Percentiles rank a stretch among this genome's conserved stretches.
phyloP scores from a whole-genome alignment of 2,888 invertebrate species.

The Cephalotes varians region DNA sequence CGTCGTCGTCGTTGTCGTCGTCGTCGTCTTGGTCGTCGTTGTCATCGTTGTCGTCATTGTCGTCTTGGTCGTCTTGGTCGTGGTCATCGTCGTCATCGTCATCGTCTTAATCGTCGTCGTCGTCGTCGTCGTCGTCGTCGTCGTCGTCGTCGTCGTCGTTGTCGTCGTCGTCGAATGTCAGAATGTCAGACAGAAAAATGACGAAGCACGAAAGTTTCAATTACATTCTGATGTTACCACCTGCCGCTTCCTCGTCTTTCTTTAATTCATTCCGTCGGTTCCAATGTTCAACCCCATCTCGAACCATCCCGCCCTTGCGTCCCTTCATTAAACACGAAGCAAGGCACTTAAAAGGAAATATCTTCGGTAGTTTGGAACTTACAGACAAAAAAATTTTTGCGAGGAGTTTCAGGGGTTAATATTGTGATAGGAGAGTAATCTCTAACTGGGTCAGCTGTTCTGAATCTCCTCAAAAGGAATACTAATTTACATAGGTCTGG shows the following conservation, averaged over 20 bases:
- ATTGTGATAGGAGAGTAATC: constrained; percentile 45
- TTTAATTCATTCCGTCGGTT: constrained; percentile 35
- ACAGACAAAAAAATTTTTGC: constrained; percentile 25
- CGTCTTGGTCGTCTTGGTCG: background rate
- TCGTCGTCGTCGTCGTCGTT: constrained; percentile 69
- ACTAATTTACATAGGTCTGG: constrained; percentile 40
- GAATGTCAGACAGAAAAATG: constrained; percentile 77
- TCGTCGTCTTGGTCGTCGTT: constrained; percentile 71
- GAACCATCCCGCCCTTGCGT: constrained; percentile 5
- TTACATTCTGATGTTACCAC: constrained; percentile 56
- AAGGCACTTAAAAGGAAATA: constrained; percentile 39
- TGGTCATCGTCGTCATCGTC: constrained; percentile 40
- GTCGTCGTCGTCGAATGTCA: constrained; percentile 74
- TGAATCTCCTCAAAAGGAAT: constrained; percentile 18
- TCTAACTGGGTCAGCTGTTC: constrained; percentile 45
- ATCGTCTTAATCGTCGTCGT: constrained; percentile 43
- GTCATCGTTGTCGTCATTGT: too few relatives aligned
- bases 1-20: background rate
- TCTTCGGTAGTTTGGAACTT: constrained; percentile 32
- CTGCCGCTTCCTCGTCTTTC: constrained; percentile 28
- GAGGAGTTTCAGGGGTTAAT: constrained; percentile 35
- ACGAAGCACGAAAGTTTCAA: constrained; percentile 71
- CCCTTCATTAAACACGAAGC: constrained; percentile 41
- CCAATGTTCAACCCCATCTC: constrained; percentile 28
- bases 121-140: constrained; percentile 36